These are phyloP conservation scores for Pogonocichla stellata DNA, from an alignment of 2,113 vertebrate genomes.

Conservation along the genomic window DNA sequence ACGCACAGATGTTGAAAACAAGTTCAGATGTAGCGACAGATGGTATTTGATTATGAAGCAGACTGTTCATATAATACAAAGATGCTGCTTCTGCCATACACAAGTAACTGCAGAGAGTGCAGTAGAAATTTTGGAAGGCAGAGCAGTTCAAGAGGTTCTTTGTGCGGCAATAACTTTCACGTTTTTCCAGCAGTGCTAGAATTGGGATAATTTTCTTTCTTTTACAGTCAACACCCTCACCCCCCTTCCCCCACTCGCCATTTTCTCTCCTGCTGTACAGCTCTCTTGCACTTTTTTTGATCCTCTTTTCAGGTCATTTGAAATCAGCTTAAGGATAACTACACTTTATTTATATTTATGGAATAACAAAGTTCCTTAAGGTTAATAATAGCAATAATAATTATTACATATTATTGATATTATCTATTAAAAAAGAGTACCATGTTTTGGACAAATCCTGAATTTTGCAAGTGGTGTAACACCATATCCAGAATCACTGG, in stretches of 20 bases:
- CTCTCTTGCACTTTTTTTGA: neutral
- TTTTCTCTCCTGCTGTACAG: neutral
- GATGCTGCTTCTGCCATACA: conserved; percentile 97
- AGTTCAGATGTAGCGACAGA: conserved; percentile 99
- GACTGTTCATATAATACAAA: conserved; percentile 99
- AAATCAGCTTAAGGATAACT: conserved; percentile 18
- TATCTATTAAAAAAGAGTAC: neutral
- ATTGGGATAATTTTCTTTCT: conserved; percentile 72
- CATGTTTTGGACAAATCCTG: neutral
- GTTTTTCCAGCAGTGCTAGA: conserved; percentile 78
- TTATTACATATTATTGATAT: neutral
- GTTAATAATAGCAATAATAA: neutral
- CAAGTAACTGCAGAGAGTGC: conserved; percentile 94
- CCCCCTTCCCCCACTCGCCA: neutral
- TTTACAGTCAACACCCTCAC: conserved; percentile 32
- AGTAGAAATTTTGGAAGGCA: conserved; percentile 84
- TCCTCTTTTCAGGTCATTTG: conserved; percentile 24
- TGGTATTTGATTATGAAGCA: conserved; percentile 99
- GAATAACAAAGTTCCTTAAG: neutral
- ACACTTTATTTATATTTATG: neutral
- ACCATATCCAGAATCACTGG: neutral
- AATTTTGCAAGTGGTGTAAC: neutral
- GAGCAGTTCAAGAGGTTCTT: conserved; percentile 84
- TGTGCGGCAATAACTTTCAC: conserved; percentile 81
- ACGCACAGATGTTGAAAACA: conserved; percentile 99